phyloP scores from a whole-genome alignment of 2,113 vertebrate genomes.

The Sinocyclocheilus anophthalmus region DNA sequence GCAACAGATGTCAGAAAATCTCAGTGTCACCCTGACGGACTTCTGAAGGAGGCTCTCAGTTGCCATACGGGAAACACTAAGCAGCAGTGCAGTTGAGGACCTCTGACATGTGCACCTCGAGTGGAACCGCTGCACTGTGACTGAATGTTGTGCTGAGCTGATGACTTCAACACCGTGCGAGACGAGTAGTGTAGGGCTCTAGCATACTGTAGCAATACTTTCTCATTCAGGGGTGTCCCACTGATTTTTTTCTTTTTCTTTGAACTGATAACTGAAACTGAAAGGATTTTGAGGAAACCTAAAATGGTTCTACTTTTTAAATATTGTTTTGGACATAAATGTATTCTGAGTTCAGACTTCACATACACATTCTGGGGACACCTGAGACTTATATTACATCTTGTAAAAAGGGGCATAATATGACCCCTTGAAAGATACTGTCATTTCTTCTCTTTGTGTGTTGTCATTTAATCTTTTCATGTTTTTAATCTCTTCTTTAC shows the following conservation, averaged over 20 bases:
- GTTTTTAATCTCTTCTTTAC: conserved; percentile 30
- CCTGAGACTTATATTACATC: too few relatives aligned
- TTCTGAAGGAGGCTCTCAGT: not conserved
- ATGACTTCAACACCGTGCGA: not conserved
- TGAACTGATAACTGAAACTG: too few relatives aligned
- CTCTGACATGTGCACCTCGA: not conserved
- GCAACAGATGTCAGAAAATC: conserved; percentile 60
- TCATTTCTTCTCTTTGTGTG: not conserved
- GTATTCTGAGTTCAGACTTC: too few relatives aligned
- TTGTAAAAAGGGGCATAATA: too few relatives aligned
- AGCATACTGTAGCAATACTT: not conserved
- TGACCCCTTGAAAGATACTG: too few relatives aligned
- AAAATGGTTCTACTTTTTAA: too few relatives aligned
- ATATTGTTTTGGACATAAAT: too few relatives aligned
- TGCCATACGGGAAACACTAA: not conserved
- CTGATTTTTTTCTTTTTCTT: too few relatives aligned
- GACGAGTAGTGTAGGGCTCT: not conserved
- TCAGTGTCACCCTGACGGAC: conserved; percentile 28
- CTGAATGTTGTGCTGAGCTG: not conserved
- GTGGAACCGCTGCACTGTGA: not conserved
- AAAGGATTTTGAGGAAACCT: too few relatives aligned
- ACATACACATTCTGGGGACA: too few relatives aligned
- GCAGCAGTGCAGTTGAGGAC: not conserved
- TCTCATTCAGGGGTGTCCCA: too few relatives aligned
- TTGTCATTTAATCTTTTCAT: not conserved